Percentiles rank a stretch among this genome's conserved stretches.
These are phyloP conservation scores for Chrysopa pallens DNA, from an alignment of 1,140 invertebrate genomes.

Conservation along the genomic window DNA sequence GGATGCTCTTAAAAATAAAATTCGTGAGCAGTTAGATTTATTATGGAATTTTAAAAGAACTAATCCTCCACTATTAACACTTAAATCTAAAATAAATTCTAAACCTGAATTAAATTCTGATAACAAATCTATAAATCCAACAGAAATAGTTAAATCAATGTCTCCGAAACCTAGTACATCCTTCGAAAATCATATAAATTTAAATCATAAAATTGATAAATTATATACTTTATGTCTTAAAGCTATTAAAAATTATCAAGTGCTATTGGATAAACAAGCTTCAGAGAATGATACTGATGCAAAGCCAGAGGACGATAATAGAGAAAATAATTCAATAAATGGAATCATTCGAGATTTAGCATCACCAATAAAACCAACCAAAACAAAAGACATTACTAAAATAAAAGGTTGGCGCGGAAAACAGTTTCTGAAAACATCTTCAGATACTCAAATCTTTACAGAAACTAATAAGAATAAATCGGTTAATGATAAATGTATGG, in stretches of 20 bases:
- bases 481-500: not conserved
- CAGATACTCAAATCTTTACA: not conserved
- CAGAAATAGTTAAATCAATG: not conserved
- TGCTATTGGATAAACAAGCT: not conserved
- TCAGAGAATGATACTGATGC: not conserved
- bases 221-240: not conserved
- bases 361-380: not conserved
- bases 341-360: not conserved
- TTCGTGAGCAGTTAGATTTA: slow-evolving; percentile 1
- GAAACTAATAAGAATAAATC: not conserved
- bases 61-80: too few species aligned
- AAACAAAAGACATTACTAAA: slow-evolving; percentile 2
- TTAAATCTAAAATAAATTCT: not conserved
- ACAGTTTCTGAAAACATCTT: not conserved
- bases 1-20: slow-evolving; percentile 1
- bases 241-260: not conserved
- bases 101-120: not conserved
- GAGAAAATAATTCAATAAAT: not conserved
- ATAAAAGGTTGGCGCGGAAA: slow-evolving; percentile 1
- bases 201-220: not conserved
- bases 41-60: not conserved
- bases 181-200: not conserved
- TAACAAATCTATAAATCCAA: not conserved
- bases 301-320: not conserved
- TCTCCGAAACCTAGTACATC: not conserved